A percentile compares a stretch with the other conserved stretches of the same genome.
These are phyloP conservation scores for Rhinophrynus dorsalis DNA, from an alignment of 2,797 vertebrate species.

Conservation along the genomic window DNA sequence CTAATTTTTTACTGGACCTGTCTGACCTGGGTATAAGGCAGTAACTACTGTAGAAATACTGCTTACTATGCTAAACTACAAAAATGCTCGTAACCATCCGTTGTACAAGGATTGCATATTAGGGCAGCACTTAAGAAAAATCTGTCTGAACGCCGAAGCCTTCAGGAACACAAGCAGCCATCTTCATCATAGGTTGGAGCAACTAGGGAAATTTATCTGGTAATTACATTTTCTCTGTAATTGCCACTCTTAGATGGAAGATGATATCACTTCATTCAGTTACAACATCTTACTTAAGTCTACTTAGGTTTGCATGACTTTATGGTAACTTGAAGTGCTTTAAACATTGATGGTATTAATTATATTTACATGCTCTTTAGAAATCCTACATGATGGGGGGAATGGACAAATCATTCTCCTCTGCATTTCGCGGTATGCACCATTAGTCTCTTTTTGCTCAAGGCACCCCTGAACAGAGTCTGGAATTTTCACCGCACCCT, in stretches of 20 bases:
- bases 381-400: slow-evolving; percentile 12
- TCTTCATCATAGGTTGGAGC: slow-evolving; percentile 52
- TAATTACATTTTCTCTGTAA: slow-evolving; percentile 63
- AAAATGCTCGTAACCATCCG: not conserved
- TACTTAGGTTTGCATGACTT: slow-evolving; percentile 53
- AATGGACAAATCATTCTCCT: too few relatives aligned
- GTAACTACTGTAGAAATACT: too few relatives aligned
- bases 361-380: not conserved
- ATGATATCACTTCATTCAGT: slow-evolving; percentile 64
- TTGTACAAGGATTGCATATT: not conserved
- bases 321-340: slow-evolving; percentile 35
- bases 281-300: slow-evolving; percentile 64
- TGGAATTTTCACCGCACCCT: too few relatives aligned
- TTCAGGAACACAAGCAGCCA: slow-evolving; percentile 17
- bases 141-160: slow-evolving; percentile 5
- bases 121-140: not conserved
- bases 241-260: slow-evolving; percentile 62
- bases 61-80: too few relatives aligned
- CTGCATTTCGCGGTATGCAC: too few relatives aligned
- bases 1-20: too few relatives aligned
- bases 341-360: slow-evolving; percentile 39
- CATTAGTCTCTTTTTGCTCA: too few relatives aligned
- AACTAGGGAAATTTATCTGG: slow-evolving; percentile 57
- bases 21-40: too few relatives aligned
- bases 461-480: too few relatives aligned